Percentiles rank a stretch among this genome's conserved stretches.
Conservation (phyloP, 1,140 invertebrate species). For the Lycorma delicatula region DNA sequence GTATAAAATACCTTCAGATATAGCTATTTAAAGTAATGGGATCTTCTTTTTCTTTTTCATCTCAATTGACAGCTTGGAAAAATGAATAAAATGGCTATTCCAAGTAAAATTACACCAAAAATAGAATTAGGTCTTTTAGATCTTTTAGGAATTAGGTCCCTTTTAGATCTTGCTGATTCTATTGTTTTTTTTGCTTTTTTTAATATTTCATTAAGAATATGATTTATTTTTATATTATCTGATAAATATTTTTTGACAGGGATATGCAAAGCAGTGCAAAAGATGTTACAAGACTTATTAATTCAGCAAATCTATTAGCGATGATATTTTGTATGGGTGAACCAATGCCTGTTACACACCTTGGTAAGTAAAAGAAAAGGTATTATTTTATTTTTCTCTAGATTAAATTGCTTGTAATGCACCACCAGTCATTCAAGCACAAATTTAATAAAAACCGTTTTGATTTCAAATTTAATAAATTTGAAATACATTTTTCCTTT, state of each 20-base stretch:
- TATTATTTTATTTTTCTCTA: neutral
- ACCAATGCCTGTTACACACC: conserved; percentile 71
- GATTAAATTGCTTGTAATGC: neutral
- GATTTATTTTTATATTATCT: conserved; percentile 16
- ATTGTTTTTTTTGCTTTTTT: neutral
- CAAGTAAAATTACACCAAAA: too few species aligned
- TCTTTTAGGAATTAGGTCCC: too few species aligned
- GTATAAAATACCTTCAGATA: too few species aligned
- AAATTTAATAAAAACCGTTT: neutral
- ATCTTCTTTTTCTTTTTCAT: too few species aligned
- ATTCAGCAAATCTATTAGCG: conserved; percentile 68
- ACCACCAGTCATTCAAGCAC: neutral
- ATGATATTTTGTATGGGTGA: conserved; percentile 84
- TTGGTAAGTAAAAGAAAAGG: conserved; percentile 45
- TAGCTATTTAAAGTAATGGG: too few species aligned
- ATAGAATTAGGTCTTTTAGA: too few species aligned
- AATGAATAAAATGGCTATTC: too few species aligned
- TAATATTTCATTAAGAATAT: neutral
- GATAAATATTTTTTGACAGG: conserved; percentile 34
- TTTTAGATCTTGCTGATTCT: neutral
- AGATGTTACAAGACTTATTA: conserved; percentile 57
- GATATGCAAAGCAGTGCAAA: conserved; percentile 64
- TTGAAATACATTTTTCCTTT: too few species aligned
- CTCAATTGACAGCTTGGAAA: too few species aligned
- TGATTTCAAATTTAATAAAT: too few species aligned